Evolutionary conservation across 2,888 invertebrate genomes (phyloP).

Genomic region (Amphipoea lucens): DNA sequence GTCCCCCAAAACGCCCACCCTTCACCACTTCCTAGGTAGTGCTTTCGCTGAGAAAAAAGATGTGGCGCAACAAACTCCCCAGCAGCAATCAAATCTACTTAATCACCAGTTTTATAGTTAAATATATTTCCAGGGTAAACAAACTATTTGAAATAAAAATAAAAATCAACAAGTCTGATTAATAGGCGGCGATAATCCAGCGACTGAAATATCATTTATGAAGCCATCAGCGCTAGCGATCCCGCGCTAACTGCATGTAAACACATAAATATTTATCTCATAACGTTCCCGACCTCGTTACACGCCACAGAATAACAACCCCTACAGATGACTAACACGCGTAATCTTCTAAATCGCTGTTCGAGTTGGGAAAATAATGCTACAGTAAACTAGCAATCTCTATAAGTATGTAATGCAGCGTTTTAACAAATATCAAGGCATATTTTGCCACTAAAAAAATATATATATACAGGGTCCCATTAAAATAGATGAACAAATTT

Average conservation of each 20-base stretch:
- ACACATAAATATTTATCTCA: slow-evolving; percentile 68
- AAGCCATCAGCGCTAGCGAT: slow-evolving; percentile 61
- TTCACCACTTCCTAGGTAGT: too few relatives aligned
- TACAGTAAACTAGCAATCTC: neutral
- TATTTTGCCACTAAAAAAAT: too few relatives aligned
- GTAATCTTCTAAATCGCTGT: neutral
- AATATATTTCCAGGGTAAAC: slow-evolving; percentile 7
- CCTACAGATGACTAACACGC: slow-evolving; percentile 4
- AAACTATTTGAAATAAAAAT: slow-evolving; percentile 39
- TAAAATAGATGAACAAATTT: too few relatives aligned
- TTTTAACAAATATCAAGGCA: too few relatives aligned
- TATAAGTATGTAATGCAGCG: too few relatives aligned
- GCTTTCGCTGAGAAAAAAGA: neutral
- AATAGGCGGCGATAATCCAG: slow-evolving; percentile 50
- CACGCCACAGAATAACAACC: slow-evolving; percentile 34
- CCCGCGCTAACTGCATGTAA: slow-evolving; percentile 65
- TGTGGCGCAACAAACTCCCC: neutral
- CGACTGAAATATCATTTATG: slow-evolving; percentile 64
- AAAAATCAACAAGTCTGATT: slow-evolving; percentile 60
- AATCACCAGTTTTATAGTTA: neutral
- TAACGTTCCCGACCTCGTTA: slow-evolving; percentile 61
- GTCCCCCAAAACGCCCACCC: neutral
- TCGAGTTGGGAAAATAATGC: neutral
- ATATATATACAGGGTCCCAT: too few relatives aligned
- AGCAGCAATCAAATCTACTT: neutral